Percentiles rank a stretch among this genome's conserved stretches.
These are phyloP conservation scores for Somateria mollissima DNA, from an alignment of 2,797 vertebrate genomes.

Conservation along the genomic window DNA sequence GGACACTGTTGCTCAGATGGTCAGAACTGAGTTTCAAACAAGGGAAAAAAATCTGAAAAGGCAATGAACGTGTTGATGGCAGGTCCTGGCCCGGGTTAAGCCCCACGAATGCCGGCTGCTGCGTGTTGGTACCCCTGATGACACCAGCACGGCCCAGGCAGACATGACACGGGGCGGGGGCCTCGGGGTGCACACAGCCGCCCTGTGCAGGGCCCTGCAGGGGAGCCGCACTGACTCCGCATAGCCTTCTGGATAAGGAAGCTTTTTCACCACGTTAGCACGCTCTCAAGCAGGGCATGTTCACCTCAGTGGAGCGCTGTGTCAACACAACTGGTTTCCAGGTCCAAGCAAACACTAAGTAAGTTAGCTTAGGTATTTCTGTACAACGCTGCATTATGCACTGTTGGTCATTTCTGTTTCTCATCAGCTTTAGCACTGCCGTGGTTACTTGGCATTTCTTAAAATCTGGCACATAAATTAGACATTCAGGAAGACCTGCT, in stretches of 20 bases:
- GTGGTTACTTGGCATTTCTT: background rate
- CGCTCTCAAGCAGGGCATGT: fast-evolving
- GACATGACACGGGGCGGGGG: fast-evolving
- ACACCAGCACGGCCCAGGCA: too few species aligned
- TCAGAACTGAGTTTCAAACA: background rate
- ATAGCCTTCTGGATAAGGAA: background rate
- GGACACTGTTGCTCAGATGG: background rate
- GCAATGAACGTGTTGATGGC: fast-evolving
- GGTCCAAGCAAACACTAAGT: background rate
- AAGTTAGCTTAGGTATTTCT: background rate
- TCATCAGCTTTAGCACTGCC: background rate
- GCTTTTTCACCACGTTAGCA: background rate
- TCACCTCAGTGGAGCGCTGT: background rate
- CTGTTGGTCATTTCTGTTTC: background rate
- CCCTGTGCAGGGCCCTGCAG: background rate
- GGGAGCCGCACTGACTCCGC: fast-evolving
- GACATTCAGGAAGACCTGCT: background rate
- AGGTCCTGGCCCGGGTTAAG: background rate
- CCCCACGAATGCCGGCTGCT: fast-evolving
- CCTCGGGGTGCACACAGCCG: fast-evolving
- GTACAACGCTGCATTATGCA: background rate
- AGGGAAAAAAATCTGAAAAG: background rate
- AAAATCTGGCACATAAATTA: background rate
- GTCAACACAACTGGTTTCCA: background rate
- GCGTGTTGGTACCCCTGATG: background rate